phyloP scores from a whole-genome alignment of 2,113 vertebrate species.

The Phylloscopus trochilus region DNA sequence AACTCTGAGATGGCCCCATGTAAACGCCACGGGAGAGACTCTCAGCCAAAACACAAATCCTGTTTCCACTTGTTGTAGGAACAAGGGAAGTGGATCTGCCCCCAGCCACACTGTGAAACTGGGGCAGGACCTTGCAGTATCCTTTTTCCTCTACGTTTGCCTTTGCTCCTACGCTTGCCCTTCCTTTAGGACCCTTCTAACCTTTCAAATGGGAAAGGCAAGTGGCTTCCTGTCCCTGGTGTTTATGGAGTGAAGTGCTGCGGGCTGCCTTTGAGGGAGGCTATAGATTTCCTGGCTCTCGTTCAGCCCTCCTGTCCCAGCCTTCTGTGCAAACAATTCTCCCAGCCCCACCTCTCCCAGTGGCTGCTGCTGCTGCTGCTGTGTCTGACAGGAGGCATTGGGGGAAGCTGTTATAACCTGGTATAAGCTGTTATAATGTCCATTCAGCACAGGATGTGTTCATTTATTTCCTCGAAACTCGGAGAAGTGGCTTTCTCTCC shows the following conservation, averaged over 20 bases:
- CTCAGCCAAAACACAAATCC: constrained; percentile 46
- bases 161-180: constrained; percentile 50
- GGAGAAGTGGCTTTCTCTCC: background rate
- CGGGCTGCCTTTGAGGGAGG: constrained; percentile 12
- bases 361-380: background rate
- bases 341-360: background rate
- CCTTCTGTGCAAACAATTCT: constrained; percentile 5
- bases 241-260: constrained; percentile 43
- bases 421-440: too few relatives aligned
- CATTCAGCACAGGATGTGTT: background rate
- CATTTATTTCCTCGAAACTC: background rate
- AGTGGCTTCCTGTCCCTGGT: constrained; percentile 48
- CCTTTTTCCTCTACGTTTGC: constrained; percentile 63
- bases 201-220: constrained; percentile 58
- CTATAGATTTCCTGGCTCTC: constrained; percentile 39
- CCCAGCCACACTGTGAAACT: background rate
- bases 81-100: constrained; percentile 59
- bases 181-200: constrained; percentile 61
- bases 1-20: background rate
- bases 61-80: constrained; percentile 59
- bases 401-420: background rate
- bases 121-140: constrained; percentile 51
- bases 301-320: background rate
- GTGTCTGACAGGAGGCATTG: background rate
- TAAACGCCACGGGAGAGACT: background rate